Evolutionary conservation across 2,113 vertebrate genomes (phyloP).

Genomic region (Eurystomus gularis): DNA sequence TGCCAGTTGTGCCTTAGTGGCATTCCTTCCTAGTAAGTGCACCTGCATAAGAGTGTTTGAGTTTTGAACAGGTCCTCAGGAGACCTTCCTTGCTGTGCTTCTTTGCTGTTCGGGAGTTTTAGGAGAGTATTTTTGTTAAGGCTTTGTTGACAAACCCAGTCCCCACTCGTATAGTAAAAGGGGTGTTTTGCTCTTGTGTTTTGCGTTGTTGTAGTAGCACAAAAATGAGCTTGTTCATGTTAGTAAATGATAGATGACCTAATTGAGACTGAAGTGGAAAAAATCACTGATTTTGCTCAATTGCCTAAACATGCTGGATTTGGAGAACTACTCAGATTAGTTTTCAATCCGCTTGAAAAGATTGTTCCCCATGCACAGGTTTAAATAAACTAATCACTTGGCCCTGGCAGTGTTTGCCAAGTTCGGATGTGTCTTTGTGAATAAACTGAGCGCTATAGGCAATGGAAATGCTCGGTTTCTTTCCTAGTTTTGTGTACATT

Average conservation of each 20-base stretch:
- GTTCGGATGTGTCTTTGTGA: neutral
- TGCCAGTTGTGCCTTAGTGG: neutral
- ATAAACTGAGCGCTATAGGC: neutral
- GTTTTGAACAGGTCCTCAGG: neutral
- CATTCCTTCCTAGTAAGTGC: neutral
- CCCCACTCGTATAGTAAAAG: neutral
- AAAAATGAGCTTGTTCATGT: slow-evolving; percentile 11
- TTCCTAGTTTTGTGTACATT: neutral
- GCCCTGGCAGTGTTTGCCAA: neutral
- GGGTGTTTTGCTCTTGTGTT: neutral
- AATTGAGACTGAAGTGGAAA: slow-evolving; percentile 44
- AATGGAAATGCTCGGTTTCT: neutral
- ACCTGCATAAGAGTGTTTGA: neutral
- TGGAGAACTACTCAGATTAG: slow-evolving; percentile 19
- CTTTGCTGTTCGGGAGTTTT: neutral
- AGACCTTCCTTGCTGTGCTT: neutral
- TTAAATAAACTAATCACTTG: slow-evolving; percentile 6
- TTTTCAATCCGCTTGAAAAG: neutral
- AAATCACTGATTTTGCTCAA: slow-evolving; percentile 17
- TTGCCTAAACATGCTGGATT: neutral
- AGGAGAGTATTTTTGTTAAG: neutral
- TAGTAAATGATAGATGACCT: slow-evolving; percentile 33
- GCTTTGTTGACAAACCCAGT: slow-evolving; percentile 4
- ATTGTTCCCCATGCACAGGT: slow-evolving; percentile 24
- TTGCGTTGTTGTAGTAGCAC: slow-evolving; percentile 33